Base-by-base conservation (phyloP, 2,113 vertebrate species). In the Bujurquina vittata region DNA sequence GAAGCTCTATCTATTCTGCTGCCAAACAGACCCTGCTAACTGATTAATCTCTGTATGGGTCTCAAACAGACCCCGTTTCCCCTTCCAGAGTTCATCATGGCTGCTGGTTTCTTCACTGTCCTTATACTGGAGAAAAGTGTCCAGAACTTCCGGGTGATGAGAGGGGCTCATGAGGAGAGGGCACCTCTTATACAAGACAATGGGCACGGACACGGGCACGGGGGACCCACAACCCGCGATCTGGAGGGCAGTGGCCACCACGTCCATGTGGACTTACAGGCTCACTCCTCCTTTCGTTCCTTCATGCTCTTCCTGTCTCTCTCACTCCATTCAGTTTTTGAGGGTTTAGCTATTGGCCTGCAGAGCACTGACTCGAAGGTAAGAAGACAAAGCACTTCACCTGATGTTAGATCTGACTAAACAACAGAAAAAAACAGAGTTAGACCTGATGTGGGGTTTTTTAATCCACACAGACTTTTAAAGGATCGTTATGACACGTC, bases 251-350 rank as follows among this genome's bases (percentile, higher is more conserved):
- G 94, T 40, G 80, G 92, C 15, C 95, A 94, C 29, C 96, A 97
- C 18, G 72, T 96, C 46, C 96, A 96, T 0, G 91, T 96, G 1
- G 96, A 96, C 84, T 88, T 95, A 35, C 94, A 95, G 75, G 95
- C 97, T 0, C 94, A 93, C 88, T 94, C 96, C 2, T 95, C 97
- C 22, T 95, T 98, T 49, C 95, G 97, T 14, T 96, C 96, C 14
- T 96, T 98, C 56, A 88, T 97, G 87, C 97, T 98, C 72, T 96
- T 98, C 93, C 93, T 97, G 14, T 97, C 97, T 0, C 96, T 98
- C 8, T 98, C 97, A 3, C 95, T 98, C 23, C 97, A 98, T 85
- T 97, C 97, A 0, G 91, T 98, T 33, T 98, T 98, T 43, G 97
- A 98, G 87, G 97, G 97, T 2, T 94, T 98, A 0, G 97, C 97